Base-by-base conservation (phyloP, 1,140 invertebrate species). In the Galendromus occidentalis region DNA sequence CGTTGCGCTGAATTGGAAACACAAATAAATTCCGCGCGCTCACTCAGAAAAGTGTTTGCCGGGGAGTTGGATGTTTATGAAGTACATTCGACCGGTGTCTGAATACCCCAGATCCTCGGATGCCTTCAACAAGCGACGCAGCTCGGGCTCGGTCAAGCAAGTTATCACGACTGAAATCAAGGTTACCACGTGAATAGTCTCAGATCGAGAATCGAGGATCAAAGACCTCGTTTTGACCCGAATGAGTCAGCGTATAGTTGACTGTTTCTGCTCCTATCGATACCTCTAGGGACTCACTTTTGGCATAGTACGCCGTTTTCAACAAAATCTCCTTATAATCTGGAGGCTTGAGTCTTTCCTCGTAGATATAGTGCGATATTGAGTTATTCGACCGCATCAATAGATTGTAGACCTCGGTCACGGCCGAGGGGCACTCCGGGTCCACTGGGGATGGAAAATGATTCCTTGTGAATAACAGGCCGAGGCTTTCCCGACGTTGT, bases 281-380 rank as follows among this genome's bases (percentile, higher is more conserved):
- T n/a, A n/a, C n/a, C n/a, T n/a, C 5, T 47, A 4, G 4, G 33
- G 1, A 59, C 51, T 59, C 22, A 59, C 51, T 59, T 59, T 59
- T 59, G 51, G 51, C 51, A 33, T 59, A 59, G 6, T 59, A 33
- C n/a, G 51, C 51, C 14, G 51, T 59, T 59, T 59, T 59, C 51
- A 59, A 33, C 22, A 59, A 25, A 25, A 59, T 33, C 20, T 59
- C 51, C 33, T 59, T 59, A 9, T 59, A 59, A 22, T 59, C 51
- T 1, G 51, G 51, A 17, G 51, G 51, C 25, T 59, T 59, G 25
- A 59, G 22, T 25, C 33, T 59, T 9, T 59, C 51, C 51, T 59
- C 51, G 9, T 59, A 59, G 33, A 59, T 59, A 25, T 59, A 25
- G 22, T 59, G 51, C 51, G 51, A 25, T 12, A 59, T 33, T 2